phyloP scores from a whole-genome alignment of 64 coral and sea anemone genomes.

The Pachyseris speciosa region DNA sequence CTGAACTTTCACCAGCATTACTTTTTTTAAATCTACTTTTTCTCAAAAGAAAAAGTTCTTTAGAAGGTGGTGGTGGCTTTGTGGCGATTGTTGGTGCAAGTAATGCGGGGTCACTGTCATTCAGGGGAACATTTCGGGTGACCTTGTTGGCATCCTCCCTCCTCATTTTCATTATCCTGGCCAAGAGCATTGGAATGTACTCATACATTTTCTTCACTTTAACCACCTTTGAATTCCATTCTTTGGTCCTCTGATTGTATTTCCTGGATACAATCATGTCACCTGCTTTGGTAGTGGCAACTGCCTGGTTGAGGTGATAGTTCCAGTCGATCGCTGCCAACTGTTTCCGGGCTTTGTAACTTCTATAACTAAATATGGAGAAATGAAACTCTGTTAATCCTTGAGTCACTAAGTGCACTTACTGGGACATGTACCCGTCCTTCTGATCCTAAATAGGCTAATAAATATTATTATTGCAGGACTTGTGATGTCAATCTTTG shows the following conservation, averaged over 20 bases:
- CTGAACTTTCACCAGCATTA: background rate
- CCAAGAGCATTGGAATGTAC: background rate
- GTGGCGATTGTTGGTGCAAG: constrained; percentile 6
- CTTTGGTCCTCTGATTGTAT: constrained; percentile 31
- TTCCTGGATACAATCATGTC: background rate
- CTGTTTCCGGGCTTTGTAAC: background rate
- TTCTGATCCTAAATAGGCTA: background rate
- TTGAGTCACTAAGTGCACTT: constrained; percentile 3
- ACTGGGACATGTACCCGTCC: background rate
- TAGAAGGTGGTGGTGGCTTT: background rate
- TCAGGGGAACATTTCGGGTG: background rate
- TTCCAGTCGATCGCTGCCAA: constrained; percentile 34
- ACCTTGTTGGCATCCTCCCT: background rate
- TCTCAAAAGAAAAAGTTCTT: constrained; percentile 9
- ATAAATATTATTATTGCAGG: background rate
- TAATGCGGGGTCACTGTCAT: background rate
- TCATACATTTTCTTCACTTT: constrained; percentile 1
- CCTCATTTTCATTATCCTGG: background rate
- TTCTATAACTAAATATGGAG: background rate
- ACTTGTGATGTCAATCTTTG: background rate
- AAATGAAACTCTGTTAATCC: background rate
- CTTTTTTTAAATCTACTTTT: constrained; percentile 15
- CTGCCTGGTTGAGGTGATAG: background rate
- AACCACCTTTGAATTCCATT: constrained; percentile 9
- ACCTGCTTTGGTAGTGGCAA: background rate